A percentile compares a stretch with the other conserved stretches of the same genome.
Conservation (phyloP, 64 coral and sea anemone species). For the Pachyseris speciosa region DNA sequence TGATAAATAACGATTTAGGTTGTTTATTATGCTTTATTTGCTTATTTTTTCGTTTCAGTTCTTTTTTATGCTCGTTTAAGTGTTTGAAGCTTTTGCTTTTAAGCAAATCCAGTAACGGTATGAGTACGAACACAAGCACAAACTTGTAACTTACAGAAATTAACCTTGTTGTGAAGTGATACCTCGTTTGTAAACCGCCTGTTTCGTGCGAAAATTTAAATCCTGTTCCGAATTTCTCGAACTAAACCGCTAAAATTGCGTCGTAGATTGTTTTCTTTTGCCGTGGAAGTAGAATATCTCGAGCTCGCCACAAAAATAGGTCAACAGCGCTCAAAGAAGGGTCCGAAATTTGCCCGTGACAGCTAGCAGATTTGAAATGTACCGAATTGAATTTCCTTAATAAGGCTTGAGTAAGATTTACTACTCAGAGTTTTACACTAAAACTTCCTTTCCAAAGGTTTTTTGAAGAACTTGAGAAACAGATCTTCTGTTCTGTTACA, state of each 20-base stretch:
- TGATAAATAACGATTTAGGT: neutral
- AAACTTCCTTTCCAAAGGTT: too few species aligned
- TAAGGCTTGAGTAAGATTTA: neutral
- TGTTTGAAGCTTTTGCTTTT: neutral
- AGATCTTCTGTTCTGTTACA: too few species aligned
- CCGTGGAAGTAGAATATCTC: too few species aligned
- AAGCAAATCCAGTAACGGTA: neutral
- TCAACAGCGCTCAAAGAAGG: neutral
- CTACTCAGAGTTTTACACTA: too few species aligned
- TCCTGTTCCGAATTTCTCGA: too few species aligned
- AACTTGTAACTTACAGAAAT: neutral
- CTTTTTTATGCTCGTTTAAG: neutral
- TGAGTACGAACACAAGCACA: neutral
- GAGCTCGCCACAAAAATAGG: neutral
- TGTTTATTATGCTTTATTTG: neutral
- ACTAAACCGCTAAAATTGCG: too few species aligned
- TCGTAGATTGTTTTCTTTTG: too few species aligned
- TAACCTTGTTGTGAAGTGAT: neutral
- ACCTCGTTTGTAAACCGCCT: neutral
- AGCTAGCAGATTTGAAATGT: neutral
- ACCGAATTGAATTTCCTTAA: neutral
- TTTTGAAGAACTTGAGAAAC: too few species aligned
- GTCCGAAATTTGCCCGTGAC: neutral
- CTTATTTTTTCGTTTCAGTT: neutral
- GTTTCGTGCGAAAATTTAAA: neutral